Base-by-base conservation (phyloP, 2,797 vertebrate genomes). In the Ceryle rudis region DNA sequence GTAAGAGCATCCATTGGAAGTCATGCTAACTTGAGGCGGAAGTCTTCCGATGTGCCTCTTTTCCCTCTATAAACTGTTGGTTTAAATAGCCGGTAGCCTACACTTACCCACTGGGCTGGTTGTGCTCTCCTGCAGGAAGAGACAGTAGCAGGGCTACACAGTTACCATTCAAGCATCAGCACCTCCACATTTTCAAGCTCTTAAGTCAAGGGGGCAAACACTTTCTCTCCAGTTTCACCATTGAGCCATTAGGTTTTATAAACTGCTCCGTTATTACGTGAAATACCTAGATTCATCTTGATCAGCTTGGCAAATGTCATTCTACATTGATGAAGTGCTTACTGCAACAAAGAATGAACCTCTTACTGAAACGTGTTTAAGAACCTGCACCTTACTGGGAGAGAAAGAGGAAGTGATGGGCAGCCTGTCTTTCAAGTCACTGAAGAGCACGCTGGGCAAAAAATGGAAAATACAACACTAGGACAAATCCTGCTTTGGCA, bases 401-500 rank as follows among this genome's bases (percentile, higher is more conserved):
- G 5, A 91, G 28, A 10, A 78, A 47, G n/a, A 64, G 7, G 44
- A 90, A 95, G 90, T 86, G 18, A 92, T 0, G 3, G 22, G 42
- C 54, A 81, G 69, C 66, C 23, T 81, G 18, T 65, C 73, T 79
- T 88, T 77, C 12, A 65, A 70, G 54, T 60, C 51, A 64, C 47
- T 29, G 11, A n/a, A 75, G 69, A 69, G 49, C 4, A 1, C 20
- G 44, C 2, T 17, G 31, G 16, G 35, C 42, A 89, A 62, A 2
- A 6, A 79, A 26, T 17, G 54, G 62, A 88, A 91, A 90, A 39
- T 49, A 52, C 0, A 12, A 75, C 42, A 73, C 15, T 21, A 60
- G 51, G 35, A 89, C 79, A n/a, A 80, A 66, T 52, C 35, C 71
- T 92, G 29, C 28, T 51, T 91, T 91, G 69, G 23, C 29, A 79